A percentile compares a stretch with the other conserved stretches of the same genome.
phyloP scores from a whole-genome alignment of 1,140 invertebrate genomes.

The Pinna nobilis region DNA sequence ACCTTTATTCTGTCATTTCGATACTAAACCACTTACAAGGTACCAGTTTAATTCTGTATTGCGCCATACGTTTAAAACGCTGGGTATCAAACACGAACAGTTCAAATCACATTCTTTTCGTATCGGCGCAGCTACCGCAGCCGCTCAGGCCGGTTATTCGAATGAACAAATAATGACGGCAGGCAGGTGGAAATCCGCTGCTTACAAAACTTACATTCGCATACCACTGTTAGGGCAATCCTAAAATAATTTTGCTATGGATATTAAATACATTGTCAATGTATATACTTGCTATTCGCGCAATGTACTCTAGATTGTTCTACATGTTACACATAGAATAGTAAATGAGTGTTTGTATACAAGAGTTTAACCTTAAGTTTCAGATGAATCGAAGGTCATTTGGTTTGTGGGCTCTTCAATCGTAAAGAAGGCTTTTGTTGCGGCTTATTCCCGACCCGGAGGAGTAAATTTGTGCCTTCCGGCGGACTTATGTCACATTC shows the following conservation, averaged over 20 bases:
- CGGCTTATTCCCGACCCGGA: background rate
- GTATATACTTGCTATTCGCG: too few species aligned
- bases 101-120: constrained; percentile 4
- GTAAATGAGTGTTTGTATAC: background rate
- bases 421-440: background rate
- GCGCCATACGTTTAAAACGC: background rate
- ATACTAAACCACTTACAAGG: background rate
- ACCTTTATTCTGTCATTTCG: constrained; percentile 9
- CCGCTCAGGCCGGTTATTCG: background rate
- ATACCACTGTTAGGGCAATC: background rate
- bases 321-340: too few species aligned
- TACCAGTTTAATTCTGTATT: constrained; percentile 8
- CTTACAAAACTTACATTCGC: constrained; percentile 4
- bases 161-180: constrained; percentile 1
- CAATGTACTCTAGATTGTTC: background rate
- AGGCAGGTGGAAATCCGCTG: constrained; percentile 9
- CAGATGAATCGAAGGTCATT: background rate
- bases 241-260: background rate
- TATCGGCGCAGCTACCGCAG: background rate
- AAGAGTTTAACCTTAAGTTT: background rate
- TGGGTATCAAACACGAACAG: background rate
- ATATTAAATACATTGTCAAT: too few species aligned
- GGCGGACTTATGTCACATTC: background rate
- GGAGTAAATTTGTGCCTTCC: background rate
- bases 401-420: constrained; percentile 9